These are phyloP conservation scores for Sclerodermus sp. DNA, from an alignment of 2,888 invertebrate genomes.

Conservation along the genomic window DNA sequence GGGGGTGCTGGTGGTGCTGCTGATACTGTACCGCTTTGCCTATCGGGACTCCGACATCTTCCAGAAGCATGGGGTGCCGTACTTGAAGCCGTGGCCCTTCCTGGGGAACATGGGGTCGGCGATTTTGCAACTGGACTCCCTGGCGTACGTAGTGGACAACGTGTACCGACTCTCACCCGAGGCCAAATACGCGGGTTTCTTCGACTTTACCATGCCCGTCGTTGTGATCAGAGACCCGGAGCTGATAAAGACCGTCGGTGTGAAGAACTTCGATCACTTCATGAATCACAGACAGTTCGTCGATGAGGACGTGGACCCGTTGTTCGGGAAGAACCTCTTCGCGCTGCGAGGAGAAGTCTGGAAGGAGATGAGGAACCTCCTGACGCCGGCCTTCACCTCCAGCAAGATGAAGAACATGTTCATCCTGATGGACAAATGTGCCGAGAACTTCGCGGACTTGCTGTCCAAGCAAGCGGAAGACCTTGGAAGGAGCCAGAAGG, in stretches of 20 bases:
- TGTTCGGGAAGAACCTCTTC: slow-evolving; percentile 25
- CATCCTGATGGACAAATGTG: slow-evolving; percentile 54
- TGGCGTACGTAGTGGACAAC: slow-evolving; percentile 16
- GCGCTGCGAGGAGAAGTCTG: slow-evolving; percentile 54
- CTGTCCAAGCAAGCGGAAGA: slow-evolving; percentile 14
- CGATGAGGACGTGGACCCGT: slow-evolving; percentile 17
- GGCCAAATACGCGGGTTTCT: slow-evolving; percentile 38
- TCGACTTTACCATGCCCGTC: slow-evolving; percentile 28
- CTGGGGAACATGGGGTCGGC: slow-evolving; percentile 29
- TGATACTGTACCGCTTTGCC: slow-evolving; percentile 8
- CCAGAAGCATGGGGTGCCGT: slow-evolving; percentile 17
- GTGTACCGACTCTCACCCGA: slow-evolving; percentile 24
- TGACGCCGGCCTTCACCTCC: slow-evolving; percentile 63
- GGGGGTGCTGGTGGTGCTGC: neutral
- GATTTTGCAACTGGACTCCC: slow-evolving; percentile 13
- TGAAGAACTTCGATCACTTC: slow-evolving; percentile 32
- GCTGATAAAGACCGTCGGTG: slow-evolving; percentile 28
- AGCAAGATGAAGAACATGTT: slow-evolving; percentile 63
- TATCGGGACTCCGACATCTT: slow-evolving; percentile 8
- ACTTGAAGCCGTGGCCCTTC: slow-evolving; percentile 21
- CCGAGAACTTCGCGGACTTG: slow-evolving; percentile 33
- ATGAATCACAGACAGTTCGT: slow-evolving; percentile 23
- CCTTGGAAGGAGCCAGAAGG: neutral
- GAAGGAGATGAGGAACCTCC: slow-evolving; percentile 60
- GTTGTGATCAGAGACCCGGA: slow-evolving; percentile 35